These are phyloP conservation scores for Ectropis crepuscularia DNA, from an alignment of 2,888 invertebrate genomes.

Conservation along the genomic window DNA sequence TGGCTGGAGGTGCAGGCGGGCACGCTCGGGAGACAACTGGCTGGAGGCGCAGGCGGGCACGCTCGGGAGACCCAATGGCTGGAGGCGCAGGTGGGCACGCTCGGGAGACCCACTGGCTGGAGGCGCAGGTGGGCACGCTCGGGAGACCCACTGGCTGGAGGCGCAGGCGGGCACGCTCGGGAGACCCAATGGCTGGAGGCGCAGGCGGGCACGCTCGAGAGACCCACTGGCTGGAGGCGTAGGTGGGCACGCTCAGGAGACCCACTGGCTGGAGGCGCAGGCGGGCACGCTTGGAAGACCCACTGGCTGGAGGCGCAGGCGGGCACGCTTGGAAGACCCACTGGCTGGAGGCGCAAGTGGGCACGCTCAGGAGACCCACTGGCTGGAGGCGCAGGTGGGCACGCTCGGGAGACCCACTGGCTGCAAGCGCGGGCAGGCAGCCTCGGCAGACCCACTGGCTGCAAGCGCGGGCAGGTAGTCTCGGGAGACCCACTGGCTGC, in stretches of 20 bases:
- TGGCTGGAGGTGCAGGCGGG: neutral
- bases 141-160: neutral
- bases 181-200: neutral
- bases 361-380: neutral
- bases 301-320: slow-evolving; percentile 1
- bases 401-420: slow-evolving; percentile 8
- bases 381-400: slow-evolving; percentile 5
- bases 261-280: slow-evolving; percentile 2
- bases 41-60: slow-evolving; percentile 2
- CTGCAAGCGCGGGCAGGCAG: slow-evolving; percentile 5
- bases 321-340: neutral
- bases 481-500: too few relatives aligned
- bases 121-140: neutral
- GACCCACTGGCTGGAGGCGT: too few relatives aligned
- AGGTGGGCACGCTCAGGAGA: neutral
- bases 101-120: neutral
- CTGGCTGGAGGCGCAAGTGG: neutral
- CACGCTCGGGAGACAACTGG: neutral
- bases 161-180: slow-evolving; percentile 5
- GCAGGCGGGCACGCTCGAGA: too few relatives aligned
- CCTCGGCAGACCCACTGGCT: neutral
- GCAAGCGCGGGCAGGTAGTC: neutral
- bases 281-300: neutral
- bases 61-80: neutral
- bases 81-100: neutral